Evolutionary conservation across 2,888 invertebrate species (phyloP), one percentile per base, ranked within the genome.

Genomic region (Nomada ferruginata): DNA sequence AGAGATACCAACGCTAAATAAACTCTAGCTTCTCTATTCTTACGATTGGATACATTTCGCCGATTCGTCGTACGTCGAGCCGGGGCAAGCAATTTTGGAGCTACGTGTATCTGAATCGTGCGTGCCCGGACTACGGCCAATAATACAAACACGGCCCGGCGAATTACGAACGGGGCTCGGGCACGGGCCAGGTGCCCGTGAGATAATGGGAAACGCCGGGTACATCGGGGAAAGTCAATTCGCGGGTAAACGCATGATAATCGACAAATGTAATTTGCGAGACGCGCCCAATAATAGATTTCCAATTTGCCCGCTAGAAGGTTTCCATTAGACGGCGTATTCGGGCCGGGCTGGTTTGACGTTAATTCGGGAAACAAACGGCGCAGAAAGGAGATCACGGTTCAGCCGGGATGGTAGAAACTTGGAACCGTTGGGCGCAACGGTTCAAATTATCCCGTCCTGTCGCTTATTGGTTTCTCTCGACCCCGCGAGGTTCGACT

Each of bases 201-300:
- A 42, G 52, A 78, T 70, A 79, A 82, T 79, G 70, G 85, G 76
- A 74, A 84, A 81, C 53, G 60, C 60, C 29, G 70, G 66, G 75
- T 72, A 50, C 52, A 64, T 66, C 59, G 63, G 57, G 52, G 75
- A 61, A 69, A 76, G 78, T 64, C 57, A 82, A 77, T 83, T 63
- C 70, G 79, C 79, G 59, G 61, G 76, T 61, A 66, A 71, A 68
- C 83, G 76, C 75, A 72, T 65, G 80, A 85, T 85, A 85, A 85
- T 85, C 80, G 85, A 85, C 76, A 83, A 85, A 85, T 81, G 83
- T 78, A 85, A 85, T 85, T 85, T 75, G 79, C 76, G 79, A 83
- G 75, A 75, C 66, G 66, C 79, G 59, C 72, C 61, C 74, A 81
- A 81, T 83, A 85, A 85, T 85, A 80, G 83, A 85, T 85, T 79